Conservation (phyloP, 2,797 vertebrate genomes). For the Mus caroli region DNA sequence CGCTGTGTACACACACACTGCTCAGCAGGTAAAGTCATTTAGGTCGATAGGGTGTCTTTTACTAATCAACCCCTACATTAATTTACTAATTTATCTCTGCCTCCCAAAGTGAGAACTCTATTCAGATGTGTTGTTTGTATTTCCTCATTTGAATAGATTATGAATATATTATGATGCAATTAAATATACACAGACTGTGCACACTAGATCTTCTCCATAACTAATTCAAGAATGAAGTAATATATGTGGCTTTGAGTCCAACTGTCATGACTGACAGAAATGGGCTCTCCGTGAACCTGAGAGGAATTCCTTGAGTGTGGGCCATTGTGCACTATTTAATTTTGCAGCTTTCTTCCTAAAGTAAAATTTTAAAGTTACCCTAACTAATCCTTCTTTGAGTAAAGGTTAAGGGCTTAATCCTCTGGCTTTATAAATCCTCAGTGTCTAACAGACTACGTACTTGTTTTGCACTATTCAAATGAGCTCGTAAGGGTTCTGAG, state of each 20-base stretch:
- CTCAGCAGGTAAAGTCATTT: slow-evolving; percentile 70
- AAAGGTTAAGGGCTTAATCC: slow-evolving; percentile 89
- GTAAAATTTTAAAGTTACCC: slow-evolving; percentile 87
- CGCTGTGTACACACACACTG: slow-evolving; percentile 72
- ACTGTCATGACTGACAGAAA: slow-evolving; percentile 82
- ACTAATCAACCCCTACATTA: slow-evolving; percentile 78
- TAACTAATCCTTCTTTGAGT: slow-evolving; percentile 88
- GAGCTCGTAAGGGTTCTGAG: slow-evolving; percentile 85
- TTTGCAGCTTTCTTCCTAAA: slow-evolving; percentile 88
- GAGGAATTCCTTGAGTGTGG: slow-evolving; percentile 83
- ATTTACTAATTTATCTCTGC: slow-evolving; percentile 74
- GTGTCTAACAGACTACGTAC: slow-evolving; percentile 87
- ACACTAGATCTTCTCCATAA: slow-evolving; percentile 59
- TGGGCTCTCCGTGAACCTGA: slow-evolving; percentile 85
- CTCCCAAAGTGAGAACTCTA: slow-evolving; percentile 69
- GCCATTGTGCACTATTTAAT: slow-evolving; percentile 87
- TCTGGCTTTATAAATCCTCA: slow-evolving; percentile 87
- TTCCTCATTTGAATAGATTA: slow-evolving; percentile 75
- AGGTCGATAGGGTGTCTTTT: slow-evolving; percentile 67
- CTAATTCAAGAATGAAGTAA: slow-evolving; percentile 71
- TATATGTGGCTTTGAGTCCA: slow-evolving; percentile 78
- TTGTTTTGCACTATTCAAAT: slow-evolving; percentile 87
- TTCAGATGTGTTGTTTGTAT: slow-evolving; percentile 65
- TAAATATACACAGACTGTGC: slow-evolving; percentile 60
- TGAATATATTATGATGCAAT: slow-evolving; percentile 66